Percentiles rank a stretch among this genome's conserved stretches.
phyloP scores from a whole-genome alignment of 2,888 invertebrate genomes.

The Eupelmus urozonus region DNA sequence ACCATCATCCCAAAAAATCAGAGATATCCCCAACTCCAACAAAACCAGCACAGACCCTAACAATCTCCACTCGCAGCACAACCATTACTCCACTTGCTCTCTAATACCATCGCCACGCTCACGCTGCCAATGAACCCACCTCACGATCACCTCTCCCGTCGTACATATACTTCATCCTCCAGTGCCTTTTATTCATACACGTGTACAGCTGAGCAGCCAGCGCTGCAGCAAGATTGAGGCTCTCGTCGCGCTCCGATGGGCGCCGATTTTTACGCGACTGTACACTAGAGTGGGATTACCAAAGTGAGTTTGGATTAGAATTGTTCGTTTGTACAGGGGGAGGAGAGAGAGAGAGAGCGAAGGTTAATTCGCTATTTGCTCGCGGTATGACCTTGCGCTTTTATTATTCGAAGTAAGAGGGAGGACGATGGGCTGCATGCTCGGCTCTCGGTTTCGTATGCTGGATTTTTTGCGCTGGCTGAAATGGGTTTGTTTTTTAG shows the following conservation, averaged over 20 bases:
- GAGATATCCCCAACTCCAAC: background rate
- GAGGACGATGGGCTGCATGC: too few relatives aligned
- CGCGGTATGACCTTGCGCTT: constrained; percentile 44
- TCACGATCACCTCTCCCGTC: background rate
- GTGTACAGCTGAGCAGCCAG: too few relatives aligned
- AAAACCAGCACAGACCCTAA: background rate
- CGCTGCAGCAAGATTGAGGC: background rate
- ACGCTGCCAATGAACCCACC: background rate
- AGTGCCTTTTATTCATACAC: too few relatives aligned
- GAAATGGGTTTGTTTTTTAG: too few relatives aligned
- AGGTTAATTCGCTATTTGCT: constrained; percentile 40
- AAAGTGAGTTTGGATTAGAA: constrained; percentile 37
- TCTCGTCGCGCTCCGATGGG: constrained; percentile 26
- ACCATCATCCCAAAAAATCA: too few relatives aligned
- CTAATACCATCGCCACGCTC: too few relatives aligned
- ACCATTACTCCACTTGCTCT: too few relatives aligned
- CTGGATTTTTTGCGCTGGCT: too few relatives aligned
- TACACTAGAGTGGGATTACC: background rate
- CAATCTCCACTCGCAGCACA: too few relatives aligned
- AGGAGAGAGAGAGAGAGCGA: constrained; percentile 10
- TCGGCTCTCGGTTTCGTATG: too few relatives aligned
- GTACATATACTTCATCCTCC: constrained; percentile 2
- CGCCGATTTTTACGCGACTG: constrained; percentile 5
- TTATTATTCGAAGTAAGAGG: constrained; percentile 27
- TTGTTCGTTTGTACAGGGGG: constrained; percentile 15